A percentile compares a stretch with the other conserved stretches of the same genome.
Conservation (phyloP, 2,113 vertebrate species). For the Poeciliopsis occidentalis region DNA sequence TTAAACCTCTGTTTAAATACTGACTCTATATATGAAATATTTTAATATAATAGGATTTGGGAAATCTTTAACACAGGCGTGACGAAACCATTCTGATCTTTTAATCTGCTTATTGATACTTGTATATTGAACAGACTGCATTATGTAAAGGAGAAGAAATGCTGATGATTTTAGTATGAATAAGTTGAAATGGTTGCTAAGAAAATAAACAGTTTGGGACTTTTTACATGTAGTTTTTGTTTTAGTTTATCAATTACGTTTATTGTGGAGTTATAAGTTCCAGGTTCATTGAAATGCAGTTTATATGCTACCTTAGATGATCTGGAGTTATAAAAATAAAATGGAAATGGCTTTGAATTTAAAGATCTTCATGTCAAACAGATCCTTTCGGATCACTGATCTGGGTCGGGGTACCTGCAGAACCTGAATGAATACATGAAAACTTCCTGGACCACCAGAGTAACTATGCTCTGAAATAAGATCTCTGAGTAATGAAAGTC, state of each 20-base stretch:
- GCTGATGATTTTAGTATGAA: slow-evolving; percentile 78
- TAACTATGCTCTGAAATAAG: too few relatives aligned
- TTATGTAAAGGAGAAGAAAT: slow-evolving; percentile 74
- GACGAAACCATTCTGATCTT: slow-evolving; percentile 82
- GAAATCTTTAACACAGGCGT: slow-evolving; percentile 79
- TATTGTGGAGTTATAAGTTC: slow-evolving; percentile 31
- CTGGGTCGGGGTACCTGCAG: too few relatives aligned
- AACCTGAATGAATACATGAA: too few relatives aligned
- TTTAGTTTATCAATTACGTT: slow-evolving; percentile 47
- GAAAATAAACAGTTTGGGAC: slow-evolving; percentile 76
- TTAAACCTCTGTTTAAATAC: slow-evolving; percentile 73
- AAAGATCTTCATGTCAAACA: too few relatives aligned
- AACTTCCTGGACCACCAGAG: too few relatives aligned
- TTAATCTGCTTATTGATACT: slow-evolving; percentile 79
- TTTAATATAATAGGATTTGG: slow-evolving; percentile 83
- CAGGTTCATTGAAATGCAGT: slow-evolving; percentile 49
- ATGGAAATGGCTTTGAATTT: too few relatives aligned
- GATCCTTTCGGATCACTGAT: too few relatives aligned
- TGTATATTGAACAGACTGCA: slow-evolving; percentile 79
- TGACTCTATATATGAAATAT: slow-evolving; percentile 78
- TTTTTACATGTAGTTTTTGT: slow-evolving; percentile 73
- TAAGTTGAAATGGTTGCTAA: slow-evolving; percentile 67
- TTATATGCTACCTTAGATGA: slow-evolving; percentile 18
- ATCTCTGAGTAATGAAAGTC: too few relatives aligned
- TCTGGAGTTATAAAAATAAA: too few relatives aligned